Conservation (phyloP, 2,888 invertebrate genomes). For the Drosophila anomalata region DNA sequence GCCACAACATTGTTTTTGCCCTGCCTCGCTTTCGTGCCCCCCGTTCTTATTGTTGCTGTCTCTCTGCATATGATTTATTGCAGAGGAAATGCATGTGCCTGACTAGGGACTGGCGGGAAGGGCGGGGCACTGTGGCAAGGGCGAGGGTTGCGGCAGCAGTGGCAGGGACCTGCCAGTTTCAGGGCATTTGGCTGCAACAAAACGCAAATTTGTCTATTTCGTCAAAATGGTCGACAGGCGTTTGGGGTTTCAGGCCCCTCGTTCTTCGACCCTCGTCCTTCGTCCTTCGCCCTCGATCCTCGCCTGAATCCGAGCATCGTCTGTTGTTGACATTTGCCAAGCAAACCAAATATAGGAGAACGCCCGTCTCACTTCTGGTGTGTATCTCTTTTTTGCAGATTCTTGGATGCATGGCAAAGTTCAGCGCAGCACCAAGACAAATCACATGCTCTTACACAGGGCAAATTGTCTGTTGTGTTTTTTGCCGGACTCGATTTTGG, state of each 20-base stretch:
- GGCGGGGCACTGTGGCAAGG: constrained; percentile 17
- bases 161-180: constrained; percentile 44
- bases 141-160: constrained; percentile 18
- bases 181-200: constrained; percentile 76
- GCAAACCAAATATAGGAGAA: constrained; percentile 36
- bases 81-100: constrained; percentile 74
- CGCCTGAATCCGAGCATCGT: constrained; percentile 45
- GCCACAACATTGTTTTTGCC: constrained; percentile 67
- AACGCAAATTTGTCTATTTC: constrained; percentile 83
- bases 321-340: constrained; percentile 78
- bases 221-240: constrained; percentile 78
- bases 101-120: constrained; percentile 41
- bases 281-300: not conserved
- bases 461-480: constrained; percentile 69
- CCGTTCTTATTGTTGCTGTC: constrained; percentile 72
- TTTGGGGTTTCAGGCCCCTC: constrained; percentile 49
- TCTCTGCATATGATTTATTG: constrained; percentile 78
- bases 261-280: not conserved
- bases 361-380: constrained; percentile 19
- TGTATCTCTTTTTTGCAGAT: constrained; percentile 21
- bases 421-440: constrained; percentile 72
- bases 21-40: constrained; percentile 32
- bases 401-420: constrained; percentile 51
- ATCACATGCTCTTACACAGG: constrained; percentile 74
- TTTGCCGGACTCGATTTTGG: constrained; percentile 20